A percentile compares a stretch with the other conserved stretches of the same genome.
Conservation (phyloP, 2,113 vertebrate genomes). For the Eidolon helvum region DNA sequence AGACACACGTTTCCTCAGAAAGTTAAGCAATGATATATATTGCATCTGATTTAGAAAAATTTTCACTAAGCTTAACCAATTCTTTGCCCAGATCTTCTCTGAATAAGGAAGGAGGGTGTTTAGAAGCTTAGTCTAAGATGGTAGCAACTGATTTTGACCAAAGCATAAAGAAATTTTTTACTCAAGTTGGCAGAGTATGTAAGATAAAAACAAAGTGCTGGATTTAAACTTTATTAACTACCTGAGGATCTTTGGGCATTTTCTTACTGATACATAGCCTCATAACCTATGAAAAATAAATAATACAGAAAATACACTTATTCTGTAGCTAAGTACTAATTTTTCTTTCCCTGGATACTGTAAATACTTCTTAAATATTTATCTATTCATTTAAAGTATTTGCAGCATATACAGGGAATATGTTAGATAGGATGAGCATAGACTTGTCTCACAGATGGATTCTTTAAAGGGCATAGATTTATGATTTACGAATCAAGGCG, state of each 20-base stretch:
- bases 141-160: background rate
- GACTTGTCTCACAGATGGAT: background rate
- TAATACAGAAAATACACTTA: background rate
- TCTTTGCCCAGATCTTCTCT: background rate
- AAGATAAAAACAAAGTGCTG: background rate
- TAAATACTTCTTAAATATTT: background rate
- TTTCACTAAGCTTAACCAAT: background rate
- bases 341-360: background rate
- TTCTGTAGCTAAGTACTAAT: background rate
- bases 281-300: background rate
- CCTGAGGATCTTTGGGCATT: background rate
- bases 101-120: background rate
- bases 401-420: background rate
- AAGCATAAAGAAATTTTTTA: background rate
- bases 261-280: background rate
- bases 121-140: background rate
- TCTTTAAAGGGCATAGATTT: background rate
- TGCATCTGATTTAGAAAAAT: background rate
- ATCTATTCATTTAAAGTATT: background rate
- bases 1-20: background rate
- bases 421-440: background rate
- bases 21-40: background rate
- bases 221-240: background rate
- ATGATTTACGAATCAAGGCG: background rate
- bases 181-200: background rate